Evolutionary conservation across 2,888 invertebrate species (phyloP), one percentile per base, ranked within the genome.

Genomic region (Acrocyrtus sp.): DNA sequence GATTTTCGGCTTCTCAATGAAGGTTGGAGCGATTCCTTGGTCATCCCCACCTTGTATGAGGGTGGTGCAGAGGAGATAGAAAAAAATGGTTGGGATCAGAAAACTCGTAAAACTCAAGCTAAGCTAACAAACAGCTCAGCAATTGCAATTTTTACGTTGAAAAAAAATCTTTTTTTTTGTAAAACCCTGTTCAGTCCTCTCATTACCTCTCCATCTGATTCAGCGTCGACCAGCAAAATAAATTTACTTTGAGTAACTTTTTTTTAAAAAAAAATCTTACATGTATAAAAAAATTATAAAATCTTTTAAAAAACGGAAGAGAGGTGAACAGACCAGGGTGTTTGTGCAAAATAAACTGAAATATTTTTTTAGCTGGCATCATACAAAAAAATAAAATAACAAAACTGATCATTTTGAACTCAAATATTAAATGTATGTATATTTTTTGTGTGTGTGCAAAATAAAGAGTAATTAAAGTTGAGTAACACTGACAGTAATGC

Each of bases 1-100:
- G 86, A 99, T 99, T 86, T 94, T 92, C 79, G 99, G 99, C 88
- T 98, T 98, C 87, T 97, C 97, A 84, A 96, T 91, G 87, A 99
- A 98, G 75, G 96, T 94, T 80, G 98, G 98, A 82, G 96, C 94
- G 87, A 94, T 94, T 84, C 95, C 96, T 84, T 91, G 92, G 86
- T 93, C 93, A 86, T 93, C 94, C 85, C 94, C 92, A 90, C 94
- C 94, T 95, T 88, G 84, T 86, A 85, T 22, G 34, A 34, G 34
- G 5, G 5, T 34, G 34, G 34, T 5, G 34, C 34, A 12, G 12
- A 34, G 34, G 34, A 34, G 34, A 8, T 34, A 34, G 12, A 12
- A 8, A 34, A 34, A 34, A 34, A 34, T 19, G n/a, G 21, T 48
- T 74, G 74, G 12, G 74, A 62, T 22, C 66, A 74, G 47, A 69